Conservation (phyloP, 2,888 invertebrate species). For the Metopia argyrocephala region DNA sequence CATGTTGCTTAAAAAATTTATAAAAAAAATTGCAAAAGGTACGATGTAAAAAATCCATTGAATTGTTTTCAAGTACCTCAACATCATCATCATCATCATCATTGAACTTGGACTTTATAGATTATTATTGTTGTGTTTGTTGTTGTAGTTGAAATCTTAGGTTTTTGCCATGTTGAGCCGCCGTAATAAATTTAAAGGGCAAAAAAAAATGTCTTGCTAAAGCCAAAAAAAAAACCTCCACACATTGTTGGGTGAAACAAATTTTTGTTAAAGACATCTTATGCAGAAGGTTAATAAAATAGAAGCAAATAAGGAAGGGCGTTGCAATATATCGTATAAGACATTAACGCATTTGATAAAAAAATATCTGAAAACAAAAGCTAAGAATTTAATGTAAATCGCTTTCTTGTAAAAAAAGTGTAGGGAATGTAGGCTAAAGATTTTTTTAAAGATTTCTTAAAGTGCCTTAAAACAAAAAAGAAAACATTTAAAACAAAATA, state of each 20-base stretch:
- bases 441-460: conserved; percentile 33
- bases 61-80: conserved; percentile 13
- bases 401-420: conserved; percentile 33
- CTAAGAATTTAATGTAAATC: not conserved
- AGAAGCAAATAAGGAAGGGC: conserved; percentile 47
- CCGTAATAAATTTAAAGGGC: conserved; percentile 56
- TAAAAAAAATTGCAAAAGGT: conserved; percentile 1
- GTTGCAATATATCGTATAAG: conserved; percentile 50
- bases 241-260: conserved; percentile 23
- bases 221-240: conserved; percentile 28
- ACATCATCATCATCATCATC: conserved; percentile 20
- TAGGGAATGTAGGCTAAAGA: conserved; percentile 59
- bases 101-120: conserved; percentile 32
- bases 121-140: conserved; percentile 30
- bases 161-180: conserved; percentile 54
- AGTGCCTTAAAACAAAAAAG: not conserved
- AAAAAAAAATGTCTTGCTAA: conserved; percentile 15
- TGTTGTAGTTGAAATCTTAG: conserved; percentile 44
- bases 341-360: conserved; percentile 61
- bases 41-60: conserved; percentile 22
- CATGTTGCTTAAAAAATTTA: conserved; percentile 10
- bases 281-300: conserved; percentile 36
- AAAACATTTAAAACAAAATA: conserved; percentile 13
- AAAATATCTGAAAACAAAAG: conserved; percentile 28
- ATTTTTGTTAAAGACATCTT: conserved; percentile 22